These are phyloP conservation scores for Cyaniris semiargus DNA, from an alignment of 2,888 invertebrate species.

Conservation along the genomic window DNA sequence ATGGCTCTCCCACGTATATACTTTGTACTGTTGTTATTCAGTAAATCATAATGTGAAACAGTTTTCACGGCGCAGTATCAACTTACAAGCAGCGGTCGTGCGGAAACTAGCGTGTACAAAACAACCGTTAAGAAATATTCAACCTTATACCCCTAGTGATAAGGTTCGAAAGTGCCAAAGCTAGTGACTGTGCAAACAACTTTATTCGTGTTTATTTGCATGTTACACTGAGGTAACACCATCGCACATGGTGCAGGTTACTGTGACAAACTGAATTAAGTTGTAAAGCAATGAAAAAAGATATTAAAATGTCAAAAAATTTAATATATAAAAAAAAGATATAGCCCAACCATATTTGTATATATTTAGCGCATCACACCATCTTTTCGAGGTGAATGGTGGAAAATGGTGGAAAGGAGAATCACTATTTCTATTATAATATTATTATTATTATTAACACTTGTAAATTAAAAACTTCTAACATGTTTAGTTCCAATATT, in stretches of 20 bases:
- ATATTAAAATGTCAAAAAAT: too few relatives aligned
- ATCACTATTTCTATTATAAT: too few relatives aligned
- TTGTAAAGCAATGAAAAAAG: background rate
- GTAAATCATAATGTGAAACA: constrained; percentile 1
- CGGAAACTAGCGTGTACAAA: background rate
- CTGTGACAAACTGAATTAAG: background rate
- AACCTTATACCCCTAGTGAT: background rate
- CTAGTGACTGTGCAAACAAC: background rate
- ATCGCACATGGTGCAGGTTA: background rate
- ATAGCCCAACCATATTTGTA: too few relatives aligned
- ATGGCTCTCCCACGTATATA: too few relatives aligned
- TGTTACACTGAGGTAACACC: constrained; percentile 2
- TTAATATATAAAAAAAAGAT: too few relatives aligned
- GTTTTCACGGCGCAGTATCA: background rate
- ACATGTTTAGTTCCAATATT: background rate
- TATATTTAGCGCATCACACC: too few relatives aligned
- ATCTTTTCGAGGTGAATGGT: too few relatives aligned
- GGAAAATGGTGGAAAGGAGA: too few relatives aligned
- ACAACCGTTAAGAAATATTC: background rate
- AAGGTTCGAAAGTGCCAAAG: background rate
- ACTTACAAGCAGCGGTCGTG: background rate
- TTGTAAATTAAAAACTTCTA: background rate
- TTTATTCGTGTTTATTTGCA: constrained; percentile 17
- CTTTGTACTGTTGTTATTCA: too few relatives aligned
- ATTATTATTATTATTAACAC: too few relatives aligned